phyloP scores from a whole-genome alignment of 2,888 invertebrate species.

The Teleiodes luculella region DNA sequence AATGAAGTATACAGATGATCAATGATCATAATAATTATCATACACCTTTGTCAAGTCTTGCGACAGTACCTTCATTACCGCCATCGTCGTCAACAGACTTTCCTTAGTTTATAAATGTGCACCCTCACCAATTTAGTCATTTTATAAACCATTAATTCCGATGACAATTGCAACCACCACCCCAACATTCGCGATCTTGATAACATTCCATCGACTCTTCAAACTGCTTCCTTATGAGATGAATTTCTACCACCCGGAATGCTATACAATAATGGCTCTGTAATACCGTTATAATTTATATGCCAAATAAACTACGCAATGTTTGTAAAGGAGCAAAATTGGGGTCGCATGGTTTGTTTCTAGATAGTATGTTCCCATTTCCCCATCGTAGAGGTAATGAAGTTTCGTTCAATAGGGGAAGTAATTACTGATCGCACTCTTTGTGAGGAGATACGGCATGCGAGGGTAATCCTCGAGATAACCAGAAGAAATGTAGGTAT shows the following conservation, averaged over 20 bases:
- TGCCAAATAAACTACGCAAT: neutral
- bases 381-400: constrained; percentile 34
- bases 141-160: constrained; percentile 5
- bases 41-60: too few species aligned
- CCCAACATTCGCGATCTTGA: constrained; percentile 31
- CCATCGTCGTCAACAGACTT: neutral
- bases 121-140: neutral
- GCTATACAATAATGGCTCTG: neutral
- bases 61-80: too few species aligned
- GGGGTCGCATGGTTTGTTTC: neutral
- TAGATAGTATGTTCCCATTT: neutral
- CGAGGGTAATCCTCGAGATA: constrained; percentile 22
- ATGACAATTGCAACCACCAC: constrained; percentile 16
- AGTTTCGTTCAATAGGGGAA: constrained; percentile 48
- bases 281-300: too few species aligned
- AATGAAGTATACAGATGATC: too few species aligned
- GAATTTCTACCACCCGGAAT: neutral
- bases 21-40: too few species aligned
- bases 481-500: constrained; percentile 1
- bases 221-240: constrained; percentile 27
- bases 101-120: neutral
- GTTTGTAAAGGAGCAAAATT: constrained; percentile 26
- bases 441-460: constrained; percentile 50
- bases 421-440: constrained; percentile 60
- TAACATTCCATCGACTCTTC: constrained; percentile 34